Percentiles rank a stretch among this genome's conserved stretches.
These are phyloP conservation scores for Phodopus roborovskii DNA, from an alignment of 2,113 vertebrate genomes.

Conservation along the genomic window DNA sequence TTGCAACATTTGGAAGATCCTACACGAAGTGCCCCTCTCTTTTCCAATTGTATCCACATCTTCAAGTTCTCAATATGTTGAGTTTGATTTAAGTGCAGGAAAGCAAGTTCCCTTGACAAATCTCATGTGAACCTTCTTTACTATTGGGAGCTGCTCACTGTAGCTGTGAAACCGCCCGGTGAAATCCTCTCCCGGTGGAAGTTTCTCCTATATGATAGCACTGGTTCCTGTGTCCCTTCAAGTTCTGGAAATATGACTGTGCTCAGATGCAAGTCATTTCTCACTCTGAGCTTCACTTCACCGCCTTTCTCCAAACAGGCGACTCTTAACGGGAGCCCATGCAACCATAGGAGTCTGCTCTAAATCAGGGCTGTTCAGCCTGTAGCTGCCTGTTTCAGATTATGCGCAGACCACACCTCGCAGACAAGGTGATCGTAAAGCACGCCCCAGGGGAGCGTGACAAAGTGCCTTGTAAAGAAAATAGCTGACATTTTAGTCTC, in stretches of 20 bases:
- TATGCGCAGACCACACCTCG: conserved; percentile 78
- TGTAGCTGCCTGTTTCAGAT: conserved; percentile 51
- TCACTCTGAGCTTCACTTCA: conserved; percentile 25
- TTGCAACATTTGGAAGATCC: neutral
- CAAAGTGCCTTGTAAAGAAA: conserved; percentile 46
- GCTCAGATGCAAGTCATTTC: conserved; percentile 23
- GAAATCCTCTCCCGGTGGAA: neutral
- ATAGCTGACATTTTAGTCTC: conserved; percentile 47
- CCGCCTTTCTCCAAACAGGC: neutral
- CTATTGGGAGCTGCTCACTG: neutral
- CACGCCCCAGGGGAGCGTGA: conserved; percentile 12
- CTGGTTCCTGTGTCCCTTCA: neutral
- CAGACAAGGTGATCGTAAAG: conserved; percentile 51
- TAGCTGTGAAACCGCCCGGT: neutral
- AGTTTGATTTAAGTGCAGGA: conserved; percentile 23
- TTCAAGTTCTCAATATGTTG: conserved; percentile 49
- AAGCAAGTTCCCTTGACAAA: conserved; percentile 7
- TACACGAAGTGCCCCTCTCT: neutral
- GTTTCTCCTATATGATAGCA: neutral
- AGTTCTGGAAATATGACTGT: neutral
- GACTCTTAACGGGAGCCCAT: neutral
- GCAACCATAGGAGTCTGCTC: neutral
- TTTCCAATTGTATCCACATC: neutral
- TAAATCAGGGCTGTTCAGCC: conserved; percentile 56
- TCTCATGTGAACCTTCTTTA: neutral